phyloP scores from a whole-genome alignment of 2,888 invertebrate genomes.

The Eilema depressum region DNA sequence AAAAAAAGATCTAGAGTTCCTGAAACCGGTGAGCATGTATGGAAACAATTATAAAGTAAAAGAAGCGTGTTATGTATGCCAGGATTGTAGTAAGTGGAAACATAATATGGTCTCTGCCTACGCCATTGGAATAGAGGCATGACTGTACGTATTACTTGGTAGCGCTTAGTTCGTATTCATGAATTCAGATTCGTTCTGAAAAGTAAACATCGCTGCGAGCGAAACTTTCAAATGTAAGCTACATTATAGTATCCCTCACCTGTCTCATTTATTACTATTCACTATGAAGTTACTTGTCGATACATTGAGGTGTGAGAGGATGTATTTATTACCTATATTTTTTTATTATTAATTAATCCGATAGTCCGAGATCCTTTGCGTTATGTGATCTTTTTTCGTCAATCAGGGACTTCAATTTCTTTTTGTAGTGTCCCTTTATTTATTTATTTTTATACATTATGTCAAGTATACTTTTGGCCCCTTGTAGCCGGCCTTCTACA shows the following conservation, averaged over 20 bases:
- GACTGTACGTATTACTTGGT: conserved; percentile 24
- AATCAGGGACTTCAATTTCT: neutral
- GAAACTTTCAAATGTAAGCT: conserved; percentile 38
- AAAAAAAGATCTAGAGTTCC: too few relatives aligned
- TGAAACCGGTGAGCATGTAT: too few relatives aligned
- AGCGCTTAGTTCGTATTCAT: conserved; percentile 64
- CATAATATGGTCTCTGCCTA: too few relatives aligned
- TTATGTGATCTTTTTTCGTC: neutral
- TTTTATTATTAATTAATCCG: neutral
- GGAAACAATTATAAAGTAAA: too few relatives aligned
- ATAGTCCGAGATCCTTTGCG: neutral
- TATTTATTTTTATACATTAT: neutral
- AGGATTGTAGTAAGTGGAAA: too few relatives aligned
- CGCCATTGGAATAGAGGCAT: too few relatives aligned
- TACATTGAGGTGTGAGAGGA: neutral
- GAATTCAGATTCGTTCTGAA: conserved; percentile 70
- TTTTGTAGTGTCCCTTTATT: neutral
- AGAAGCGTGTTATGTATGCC: too few relatives aligned
- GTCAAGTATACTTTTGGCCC: too few relatives aligned
- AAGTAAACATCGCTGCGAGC: conserved; percentile 58
- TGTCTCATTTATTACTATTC: neutral
- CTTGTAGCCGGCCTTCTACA: neutral
- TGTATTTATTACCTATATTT: neutral
- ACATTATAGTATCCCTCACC: conserved; percentile 26
- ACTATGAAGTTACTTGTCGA: neutral